Evolutionary conservation across 2,113 vertebrate species (phyloP), one percentile per base, ranked within the genome.

Genomic region (Isichthys henryi): DNA sequence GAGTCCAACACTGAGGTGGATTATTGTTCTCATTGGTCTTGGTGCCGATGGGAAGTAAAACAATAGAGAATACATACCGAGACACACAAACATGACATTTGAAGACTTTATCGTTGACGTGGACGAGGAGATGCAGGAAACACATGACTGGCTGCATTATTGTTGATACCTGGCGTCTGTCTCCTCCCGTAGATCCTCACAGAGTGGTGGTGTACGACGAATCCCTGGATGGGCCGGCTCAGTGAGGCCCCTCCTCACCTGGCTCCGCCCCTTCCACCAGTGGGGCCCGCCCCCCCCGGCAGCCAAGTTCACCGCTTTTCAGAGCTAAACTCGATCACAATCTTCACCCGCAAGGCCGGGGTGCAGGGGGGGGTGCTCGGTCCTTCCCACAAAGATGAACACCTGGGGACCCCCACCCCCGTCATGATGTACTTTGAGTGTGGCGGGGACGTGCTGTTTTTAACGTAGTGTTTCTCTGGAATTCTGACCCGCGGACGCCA

Each of bases 191-290:
- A 97, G 97, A 97, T 96, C 97, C 97, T 95, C 96, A 95, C 96
- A 96, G 96, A 95, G 97, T 97, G 95, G 96, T 97, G 95, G 96
- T 96, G 94, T 97, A 97, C 85, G 95, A 95, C 90, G 96, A 97
- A 96, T 96, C 96, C 95, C 97, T 97, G 96, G 96, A 97, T 93
- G 94, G 93, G 94, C 96, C 95, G 91, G 95, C 96, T 95, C 96
- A 97, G 95, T 97, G 97, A 97, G 94, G 95, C 93, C 93, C 89
- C 95, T 93, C 92, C 93, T 93, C 19, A 94, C 93, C 94, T 95
- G 96, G 95, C 95, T 95, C 96, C 96, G 95, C 95, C 94, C 93
- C 95, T 95, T 93, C 93, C 93, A 3, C 62, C 1, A 31, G 96
- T 96, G 95, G 95, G 95, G 95, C 93, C 95, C 95, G 89, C 95